phyloP scores from a whole-genome alignment of 2,888 invertebrate species.

The Corythucha ciliata region DNA sequence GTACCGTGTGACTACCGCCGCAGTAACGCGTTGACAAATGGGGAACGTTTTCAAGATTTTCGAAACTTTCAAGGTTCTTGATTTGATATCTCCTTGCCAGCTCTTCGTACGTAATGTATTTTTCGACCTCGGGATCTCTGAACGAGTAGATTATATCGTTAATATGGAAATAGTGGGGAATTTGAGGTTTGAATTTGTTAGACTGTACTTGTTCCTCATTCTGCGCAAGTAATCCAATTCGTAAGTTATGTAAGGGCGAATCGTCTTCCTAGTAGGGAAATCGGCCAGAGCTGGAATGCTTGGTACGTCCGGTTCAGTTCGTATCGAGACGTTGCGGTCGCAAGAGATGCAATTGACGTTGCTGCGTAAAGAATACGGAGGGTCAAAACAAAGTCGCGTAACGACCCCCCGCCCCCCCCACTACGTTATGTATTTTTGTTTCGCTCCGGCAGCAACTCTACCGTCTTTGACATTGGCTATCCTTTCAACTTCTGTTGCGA shows the following conservation, averaged over 20 bases:
- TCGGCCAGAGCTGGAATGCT: conserved; percentile 34
- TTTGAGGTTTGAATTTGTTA: not conserved
- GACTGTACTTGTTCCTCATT: conserved; percentile 44
- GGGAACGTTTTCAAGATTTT: conserved; percentile 13
- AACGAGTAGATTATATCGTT: too few relatives aligned
- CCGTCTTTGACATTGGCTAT: conserved; percentile 51
- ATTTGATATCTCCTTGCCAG: conserved; percentile 16
- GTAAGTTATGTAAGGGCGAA: conserved; percentile 63
- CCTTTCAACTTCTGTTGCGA: conserved; percentile 54
- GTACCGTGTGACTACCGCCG: conserved; percentile 16
- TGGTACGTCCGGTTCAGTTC: conserved; percentile 46
- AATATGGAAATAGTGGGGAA: not conserved
- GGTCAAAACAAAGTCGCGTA: conserved; percentile 2
- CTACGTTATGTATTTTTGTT: conserved; percentile 54
- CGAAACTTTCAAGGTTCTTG: conserved; percentile 16
- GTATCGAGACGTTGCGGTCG: conserved; percentile 64
- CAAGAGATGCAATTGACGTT: conserved; percentile 69
- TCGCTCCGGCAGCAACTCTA: conserved; percentile 63
- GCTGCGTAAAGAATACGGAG: conserved; percentile 41
- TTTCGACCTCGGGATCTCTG: conserved; percentile 18
- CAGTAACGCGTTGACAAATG: conserved; percentile 19
- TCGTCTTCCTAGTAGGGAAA: conserved; percentile 47
- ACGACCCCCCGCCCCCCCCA: too few relatives aligned
- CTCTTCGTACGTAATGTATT: conserved; percentile 20
- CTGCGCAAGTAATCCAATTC: conserved; percentile 52